These are phyloP conservation scores for Elmis aenea DNA, from an alignment of 2,888 invertebrate genomes.

Conservation along the genomic window DNA sequence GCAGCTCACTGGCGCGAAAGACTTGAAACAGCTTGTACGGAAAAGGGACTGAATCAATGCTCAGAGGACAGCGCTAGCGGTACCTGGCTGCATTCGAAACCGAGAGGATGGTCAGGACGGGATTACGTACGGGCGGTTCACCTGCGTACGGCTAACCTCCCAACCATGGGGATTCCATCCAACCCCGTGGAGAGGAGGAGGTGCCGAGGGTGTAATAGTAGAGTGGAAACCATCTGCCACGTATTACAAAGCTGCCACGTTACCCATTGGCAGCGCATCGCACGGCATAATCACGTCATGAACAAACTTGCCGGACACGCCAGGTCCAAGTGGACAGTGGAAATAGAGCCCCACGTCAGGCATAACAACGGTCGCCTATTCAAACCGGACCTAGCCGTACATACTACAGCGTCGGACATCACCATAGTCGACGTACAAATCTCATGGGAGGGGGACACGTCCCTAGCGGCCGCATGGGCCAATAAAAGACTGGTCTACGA, in stretches of 20 bases:
- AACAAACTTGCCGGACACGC: slow-evolving; percentile 16
- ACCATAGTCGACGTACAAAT: slow-evolving; percentile 15
- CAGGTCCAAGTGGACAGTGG: slow-evolving; percentile 7
- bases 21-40: slow-evolving; percentile 21
- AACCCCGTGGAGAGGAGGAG: background rate
- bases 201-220: too few relatives aligned
- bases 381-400: slow-evolving; percentile 24
- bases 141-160: too few relatives aligned
- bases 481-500: slow-evolving; percentile 3
- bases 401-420: slow-evolving; percentile 4
- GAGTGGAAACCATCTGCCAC: too few relatives aligned
- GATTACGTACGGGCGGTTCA: slow-evolving; percentile 16
- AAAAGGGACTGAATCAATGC: slow-evolving; percentile 10
- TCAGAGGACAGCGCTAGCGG: slow-evolving; percentile 6
- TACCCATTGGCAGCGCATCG: slow-evolving; percentile 15
- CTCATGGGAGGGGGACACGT: slow-evolving; percentile 15
- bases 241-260: slow-evolving; percentile 16
- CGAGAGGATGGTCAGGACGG: slow-evolving; percentile 13
- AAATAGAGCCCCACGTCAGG: slow-evolving; percentile 24
- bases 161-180: too few relatives aligned
- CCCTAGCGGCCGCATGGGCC: slow-evolving; percentile 8
- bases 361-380: slow-evolving; percentile 20
- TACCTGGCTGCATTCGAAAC: slow-evolving; percentile 9
- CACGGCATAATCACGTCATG: slow-evolving; percentile 21
- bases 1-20: slow-evolving; percentile 6